Conservation (phyloP, 2,797 vertebrate species). For the Poeciliopsis infans region DNA sequence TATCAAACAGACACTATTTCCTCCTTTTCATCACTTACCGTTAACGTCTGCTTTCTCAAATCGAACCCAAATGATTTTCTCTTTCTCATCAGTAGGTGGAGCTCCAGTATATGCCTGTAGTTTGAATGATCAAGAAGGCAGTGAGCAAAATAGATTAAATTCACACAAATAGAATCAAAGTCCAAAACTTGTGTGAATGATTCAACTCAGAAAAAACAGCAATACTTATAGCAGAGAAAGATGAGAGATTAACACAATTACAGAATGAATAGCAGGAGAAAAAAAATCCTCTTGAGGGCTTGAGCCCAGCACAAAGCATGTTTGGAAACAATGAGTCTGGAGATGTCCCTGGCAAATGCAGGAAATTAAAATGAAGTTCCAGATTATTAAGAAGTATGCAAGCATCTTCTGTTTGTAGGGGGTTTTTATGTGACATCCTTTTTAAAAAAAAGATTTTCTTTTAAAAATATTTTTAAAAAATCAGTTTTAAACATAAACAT, state of each 20-base stretch:
- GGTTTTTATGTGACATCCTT: no score
- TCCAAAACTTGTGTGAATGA: background rate
- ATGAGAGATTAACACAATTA: background rate
- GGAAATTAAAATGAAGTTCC: no score
- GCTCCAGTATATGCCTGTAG: slow-evolving; percentile 93
- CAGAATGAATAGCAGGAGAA: background rate
- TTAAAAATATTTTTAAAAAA: no score
- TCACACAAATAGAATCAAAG: background rate
- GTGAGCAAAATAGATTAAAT: background rate
- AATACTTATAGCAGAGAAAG: background rate
- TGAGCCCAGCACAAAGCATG: no score
- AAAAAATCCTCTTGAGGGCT: background rate
- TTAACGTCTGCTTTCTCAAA: slow-evolving; percentile 96
- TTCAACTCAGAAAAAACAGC: background rate
- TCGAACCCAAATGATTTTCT: slow-evolving; percentile 97
- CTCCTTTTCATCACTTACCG: slow-evolving; percentile 60
- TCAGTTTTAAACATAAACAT: no score
- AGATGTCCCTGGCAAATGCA: no score
- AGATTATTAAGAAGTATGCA: no score
- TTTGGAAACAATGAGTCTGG: background rate
- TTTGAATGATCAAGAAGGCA: slow-evolving; percentile 26
- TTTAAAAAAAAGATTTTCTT: no score
- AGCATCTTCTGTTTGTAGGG: no score
- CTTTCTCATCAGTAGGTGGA: slow-evolving; percentile 93
- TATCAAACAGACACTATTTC: background rate